Base-by-base conservation (phyloP, 1,140 invertebrate genomes). In the Stegodyphus mimosarum region DNA sequence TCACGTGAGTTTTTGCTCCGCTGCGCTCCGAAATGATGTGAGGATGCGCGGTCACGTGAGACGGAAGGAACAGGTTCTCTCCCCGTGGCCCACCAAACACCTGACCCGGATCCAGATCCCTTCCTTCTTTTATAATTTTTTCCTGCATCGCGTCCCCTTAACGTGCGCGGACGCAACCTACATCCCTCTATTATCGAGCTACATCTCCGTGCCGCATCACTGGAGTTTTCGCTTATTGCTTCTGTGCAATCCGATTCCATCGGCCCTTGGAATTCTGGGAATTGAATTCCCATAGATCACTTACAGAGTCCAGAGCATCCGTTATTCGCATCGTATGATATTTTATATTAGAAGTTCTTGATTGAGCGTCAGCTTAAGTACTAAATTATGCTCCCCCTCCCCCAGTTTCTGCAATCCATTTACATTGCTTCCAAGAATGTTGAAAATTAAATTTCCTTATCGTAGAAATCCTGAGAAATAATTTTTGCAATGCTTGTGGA, bases 91-190 rank as follows among this genome's bases (percentile, higher is more conserved):
- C 69, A 71, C 15, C 51, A 52, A 80, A 52, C 71, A 83, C 60
- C 66, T 83, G 79, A 83, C 79, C 79, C 79, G 79, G 79, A 83
- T 83, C 70, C 52, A 17, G 18, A 74, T 52, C 70, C 60, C 79
- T 83, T 83, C 79, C 79, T 50, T 33, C 33, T 33, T 33, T 33
- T 33, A 33, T 33, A 33, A 33, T 33, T 33, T 33, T 33, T 33
- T 33, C 33, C 33, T 33, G 33, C 33, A 33, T 33, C 78, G 55
- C 55, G 15, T 60, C 15, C 15, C 55, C 15, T 60, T 60, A 60
- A 11, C 13, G 33, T 33, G 33, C 33, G 33, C 33, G 51, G 18
- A 74, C 51, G 52, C 79, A 83, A 74, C 79, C 79, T 83, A 83
- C 79, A 83, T 83, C 18, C 71, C 70, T 63, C 18, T 73, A 83